These are phyloP conservation scores for Melieria picta DNA, from an alignment of 2,888 invertebrate species.

Conservation along the genomic window DNA sequence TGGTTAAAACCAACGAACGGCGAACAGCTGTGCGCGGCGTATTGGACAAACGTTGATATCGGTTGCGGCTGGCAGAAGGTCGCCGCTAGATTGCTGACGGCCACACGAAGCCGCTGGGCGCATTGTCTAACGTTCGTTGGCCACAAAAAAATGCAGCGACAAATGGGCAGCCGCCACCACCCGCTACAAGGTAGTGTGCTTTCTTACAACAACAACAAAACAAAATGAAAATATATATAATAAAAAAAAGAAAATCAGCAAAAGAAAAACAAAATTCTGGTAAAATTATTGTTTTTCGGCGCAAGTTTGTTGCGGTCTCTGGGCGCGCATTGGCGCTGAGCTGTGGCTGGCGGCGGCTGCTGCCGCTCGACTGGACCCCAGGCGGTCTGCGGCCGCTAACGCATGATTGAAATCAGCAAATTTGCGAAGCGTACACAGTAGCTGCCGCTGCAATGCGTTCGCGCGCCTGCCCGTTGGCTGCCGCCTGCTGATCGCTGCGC, in stretches of 20 bases:
- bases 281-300: conserved; percentile 55
- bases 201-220: conserved; percentile 41
- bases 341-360: neutral
- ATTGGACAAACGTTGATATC: too few species aligned
- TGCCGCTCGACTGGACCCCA: neutral
- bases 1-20: conserved; percentile 10
- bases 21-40: too few species aligned
- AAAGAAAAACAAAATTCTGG: conserved; percentile 49
- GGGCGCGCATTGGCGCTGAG: neutral
- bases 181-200: conserved; percentile 1
- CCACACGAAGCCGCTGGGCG: too few species aligned
- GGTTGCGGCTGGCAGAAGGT: too few species aligned
- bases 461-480: neutral
- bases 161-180: neutral
- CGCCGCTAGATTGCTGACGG: too few species aligned
- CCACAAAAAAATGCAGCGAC: too few species aligned
- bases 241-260: neutral
- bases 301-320: neutral
- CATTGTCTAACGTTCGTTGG: too few species aligned
- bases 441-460: conserved; percentile 9
- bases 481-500: conserved; percentile 9
- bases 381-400: conserved; percentile 41
- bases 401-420: conserved; percentile 62
- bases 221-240: conserved; percentile 15
- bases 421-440: conserved; percentile 29